Evolutionary conservation across 2,888 invertebrate species (phyloP).

Genomic region (Dynastes hyllus): DNA sequence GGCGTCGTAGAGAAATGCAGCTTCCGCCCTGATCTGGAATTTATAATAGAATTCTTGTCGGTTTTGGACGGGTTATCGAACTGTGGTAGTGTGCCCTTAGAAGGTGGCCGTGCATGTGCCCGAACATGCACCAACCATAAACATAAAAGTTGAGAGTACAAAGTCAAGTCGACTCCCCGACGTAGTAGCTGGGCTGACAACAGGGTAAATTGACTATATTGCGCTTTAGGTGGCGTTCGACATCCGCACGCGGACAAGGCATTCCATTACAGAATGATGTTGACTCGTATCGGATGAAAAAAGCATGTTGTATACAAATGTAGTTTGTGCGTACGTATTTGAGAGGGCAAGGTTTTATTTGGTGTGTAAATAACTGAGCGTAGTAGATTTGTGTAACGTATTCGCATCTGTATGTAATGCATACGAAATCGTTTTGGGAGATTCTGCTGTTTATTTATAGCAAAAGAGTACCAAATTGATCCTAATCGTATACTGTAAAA

Average conservation of each 20-base stretch:
- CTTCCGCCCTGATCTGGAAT: slow-evolving; percentile 86
- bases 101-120: slow-evolving; percentile 19
- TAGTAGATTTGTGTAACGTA: background rate
- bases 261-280: background rate
- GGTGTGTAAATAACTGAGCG: no score
- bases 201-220: slow-evolving; percentile 22
- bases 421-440: background rate
- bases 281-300: no score
- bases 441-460: no score
- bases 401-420: background rate
- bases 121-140: slow-evolving; percentile 40
- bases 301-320: no score
- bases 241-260: background rate
- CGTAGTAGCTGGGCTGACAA: background rate
- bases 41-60: slow-evolving; percentile 44
- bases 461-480: no score
- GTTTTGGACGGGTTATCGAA: slow-evolving; percentile 28
- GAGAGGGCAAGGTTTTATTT: background rate
- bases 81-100: slow-evolving; percentile 5
- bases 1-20: slow-evolving; percentile 95
- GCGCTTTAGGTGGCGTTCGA: background rate
- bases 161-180: background rate
- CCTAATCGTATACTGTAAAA: no score
- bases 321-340: background rate
- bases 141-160: slow-evolving; percentile 35